Percentiles rank a stretch among this genome's conserved stretches.
Evolutionary conservation across 30 jellyfish, hydroid and myxozoan genomes (phyloP).

Genomic region (Chironex yamaguchii): DNA sequence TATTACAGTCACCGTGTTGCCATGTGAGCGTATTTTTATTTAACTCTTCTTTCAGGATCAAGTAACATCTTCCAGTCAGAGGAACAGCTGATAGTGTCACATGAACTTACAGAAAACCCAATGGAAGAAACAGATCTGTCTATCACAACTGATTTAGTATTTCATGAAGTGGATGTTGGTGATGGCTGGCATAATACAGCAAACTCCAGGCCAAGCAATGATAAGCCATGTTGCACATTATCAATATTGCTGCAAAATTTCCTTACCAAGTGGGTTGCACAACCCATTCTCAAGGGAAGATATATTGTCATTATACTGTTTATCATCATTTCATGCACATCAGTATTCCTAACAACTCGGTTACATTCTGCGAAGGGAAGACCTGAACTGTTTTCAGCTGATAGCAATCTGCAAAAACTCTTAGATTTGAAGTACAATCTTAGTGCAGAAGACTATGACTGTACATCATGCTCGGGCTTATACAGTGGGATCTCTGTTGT

Average conservation of each 20-base stretch:
- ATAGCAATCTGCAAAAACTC: slow-evolving; percentile 67
- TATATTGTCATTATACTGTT: slow-evolving; percentile 19
- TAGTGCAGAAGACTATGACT: slow-evolving; percentile 65
- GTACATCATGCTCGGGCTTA: slow-evolving; percentile 54
- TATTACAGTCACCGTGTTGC: background rate
- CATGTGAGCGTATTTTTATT: too few species aligned
- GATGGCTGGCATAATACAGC: too few species aligned
- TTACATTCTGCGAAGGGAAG: slow-evolving; percentile 74
- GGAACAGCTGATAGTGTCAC: too few species aligned
- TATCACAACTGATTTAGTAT: too few species aligned
- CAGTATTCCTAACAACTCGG: slow-evolving; percentile 49
- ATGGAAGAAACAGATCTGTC: too few species aligned
- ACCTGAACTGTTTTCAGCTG: slow-evolving; percentile 67
- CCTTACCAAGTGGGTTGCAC: slow-evolving; percentile 49
- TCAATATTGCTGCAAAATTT: slow-evolving; percentile 25
- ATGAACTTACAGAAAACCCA: too few species aligned
- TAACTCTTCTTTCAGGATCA: too few species aligned
- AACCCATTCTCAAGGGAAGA: slow-evolving; percentile 53
- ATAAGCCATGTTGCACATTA: slow-evolving; percentile 74
- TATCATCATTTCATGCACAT: slow-evolving; percentile 29
- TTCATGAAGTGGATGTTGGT: too few species aligned
- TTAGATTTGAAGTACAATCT: slow-evolving; percentile 48
- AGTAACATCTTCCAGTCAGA: too few species aligned
- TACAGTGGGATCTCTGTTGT: background rate
- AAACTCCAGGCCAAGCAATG: too few species aligned